These are phyloP conservation scores for Antechinus stuartii DNA, from an alignment of 2,113 vertebrate genomes.

Conservation along the genomic window DNA sequence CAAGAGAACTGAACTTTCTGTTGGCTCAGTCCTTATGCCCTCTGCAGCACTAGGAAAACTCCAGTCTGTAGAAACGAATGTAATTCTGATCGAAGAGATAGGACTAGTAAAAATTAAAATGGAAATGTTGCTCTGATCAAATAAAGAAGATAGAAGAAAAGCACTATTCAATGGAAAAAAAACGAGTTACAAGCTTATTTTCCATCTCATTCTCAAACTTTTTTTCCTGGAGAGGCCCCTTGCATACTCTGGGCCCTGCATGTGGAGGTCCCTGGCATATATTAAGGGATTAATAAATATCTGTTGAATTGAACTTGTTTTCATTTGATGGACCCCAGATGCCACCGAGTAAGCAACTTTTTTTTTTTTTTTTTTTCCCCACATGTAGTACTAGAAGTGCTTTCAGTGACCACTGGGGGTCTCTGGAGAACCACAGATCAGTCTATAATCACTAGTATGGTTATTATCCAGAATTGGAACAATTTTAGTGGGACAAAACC, in stretches of 20 bases:
- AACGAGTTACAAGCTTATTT: background rate
- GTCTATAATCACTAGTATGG: background rate
- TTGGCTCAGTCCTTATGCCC: background rate
- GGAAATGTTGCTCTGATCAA: background rate
- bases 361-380: background rate
- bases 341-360: background rate
- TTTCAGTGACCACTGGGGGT: constrained; percentile 60
- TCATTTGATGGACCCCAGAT: background rate
- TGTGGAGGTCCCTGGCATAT: background rate
- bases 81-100: background rate
- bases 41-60: background rate
- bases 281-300: background rate
- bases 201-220: background rate
- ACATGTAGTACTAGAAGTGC: background rate
- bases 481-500: background rate
- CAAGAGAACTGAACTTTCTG: background rate
- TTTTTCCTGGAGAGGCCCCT: background rate
- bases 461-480: background rate
- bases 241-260: background rate
- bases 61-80: background rate
- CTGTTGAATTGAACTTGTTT: background rate
- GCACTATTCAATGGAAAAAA: background rate
- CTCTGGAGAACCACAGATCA: constrained; percentile 64
- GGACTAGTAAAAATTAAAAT: background rate
- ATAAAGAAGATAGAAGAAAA: background rate